A percentile compares a stretch with the other conserved stretches of the same genome.
Evolutionary conservation across 2,888 invertebrate species (phyloP).

Genomic region (Drosophila hamatofila): DNA sequence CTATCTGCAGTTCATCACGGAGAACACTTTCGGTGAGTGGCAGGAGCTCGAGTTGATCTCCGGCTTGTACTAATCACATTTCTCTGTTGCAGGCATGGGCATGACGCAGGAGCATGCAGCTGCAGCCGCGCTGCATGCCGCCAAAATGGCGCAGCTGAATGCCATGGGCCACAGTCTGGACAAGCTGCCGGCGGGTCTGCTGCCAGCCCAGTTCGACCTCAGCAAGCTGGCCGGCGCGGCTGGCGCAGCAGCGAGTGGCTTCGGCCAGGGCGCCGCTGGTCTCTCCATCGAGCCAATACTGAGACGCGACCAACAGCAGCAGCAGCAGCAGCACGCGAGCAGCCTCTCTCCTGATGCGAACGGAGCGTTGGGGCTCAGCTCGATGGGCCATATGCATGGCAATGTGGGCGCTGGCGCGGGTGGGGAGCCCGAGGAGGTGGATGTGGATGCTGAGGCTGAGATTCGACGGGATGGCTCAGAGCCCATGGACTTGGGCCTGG

Average conservation of each 20-base stretch:
- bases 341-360: slow-evolving; percentile 63
- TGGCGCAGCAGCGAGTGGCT: slow-evolving; percentile 40
- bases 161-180: slow-evolving; percentile 87
- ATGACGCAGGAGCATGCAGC: slow-evolving; percentile 89
- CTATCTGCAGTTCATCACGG: slow-evolving; percentile 94
- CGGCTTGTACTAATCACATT: neutral
- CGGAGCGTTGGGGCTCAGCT: slow-evolving; percentile 57
- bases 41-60: neutral
- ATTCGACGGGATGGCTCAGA: slow-evolving; percentile 83
- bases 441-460: slow-evolving; percentile 62
- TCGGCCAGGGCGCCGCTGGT: slow-evolving; percentile 62
- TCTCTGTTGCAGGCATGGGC: slow-evolving; percentile 85
- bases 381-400: slow-evolving; percentile 55
- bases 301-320: slow-evolving; percentile 74
- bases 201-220: slow-evolving; percentile 85
- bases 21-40: slow-evolving; percentile 90
- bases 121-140: slow-evolving; percentile 91
- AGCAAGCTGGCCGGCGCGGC: slow-evolving; percentile 79
- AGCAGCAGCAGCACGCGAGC: slow-evolving; percentile 64
- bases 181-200: slow-evolving; percentile 86
- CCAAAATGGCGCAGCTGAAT: slow-evolving; percentile 91
- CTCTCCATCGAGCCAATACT: slow-evolving; percentile 84
- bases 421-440: slow-evolving; percentile 37
- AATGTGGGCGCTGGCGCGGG: slow-evolving; percentile 31
- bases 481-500: slow-evolving; percentile 85